Base-by-base conservation (phyloP, 2,113 vertebrate species). In the Eretmochelys imbricata region DNA sequence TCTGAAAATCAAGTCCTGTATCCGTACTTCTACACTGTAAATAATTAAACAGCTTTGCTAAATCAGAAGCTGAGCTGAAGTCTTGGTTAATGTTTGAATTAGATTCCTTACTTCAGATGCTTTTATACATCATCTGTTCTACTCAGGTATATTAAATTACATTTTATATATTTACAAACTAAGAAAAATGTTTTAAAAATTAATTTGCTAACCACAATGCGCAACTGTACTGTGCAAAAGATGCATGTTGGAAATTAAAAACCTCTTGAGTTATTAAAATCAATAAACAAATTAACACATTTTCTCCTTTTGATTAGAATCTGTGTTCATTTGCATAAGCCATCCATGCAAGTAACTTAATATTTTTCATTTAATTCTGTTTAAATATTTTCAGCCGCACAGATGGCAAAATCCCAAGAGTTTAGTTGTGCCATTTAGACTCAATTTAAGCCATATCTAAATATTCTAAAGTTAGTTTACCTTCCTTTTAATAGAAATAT, bases 131-230 rank as follows among this genome's bases (percentile, higher is more conserved):
- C 57, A 92, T 78, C 85, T 84, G 13, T 87, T 95, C 51, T 84
- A 54, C 85, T 91, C 80, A 94, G 81, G 82, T 95, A 48, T 88
- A 89, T 87, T 91, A 81, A 93, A 83, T 84, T 85, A 4, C 75
- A 78, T 94, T 94, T 89, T 84, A 88, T 93, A 88, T 95, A 92
- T 54, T 89, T 93, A 10, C 50, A 93, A 94, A 91, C 29, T 59
- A 93, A n/a, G 87, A 35, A 89, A 88, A 69, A 80, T 94, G 55
- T 81, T 16, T 91, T 93, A 97, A 75, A 94, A 97, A 96, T 97
- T 76, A 76, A 42, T 87, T 35, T 93, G 35, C 80, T 97, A 97
- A 95, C 87, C 89, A 95, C 54, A 93, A 95, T 93, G 29, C 50
- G 83, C 86, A 95, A 83, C 76, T 3, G 1, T 16, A 75, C 50